Evolutionary conservation across 92 coral and sea anemone genomes (phyloP).

Genomic region (Desmophyllum pertusum): DNA sequence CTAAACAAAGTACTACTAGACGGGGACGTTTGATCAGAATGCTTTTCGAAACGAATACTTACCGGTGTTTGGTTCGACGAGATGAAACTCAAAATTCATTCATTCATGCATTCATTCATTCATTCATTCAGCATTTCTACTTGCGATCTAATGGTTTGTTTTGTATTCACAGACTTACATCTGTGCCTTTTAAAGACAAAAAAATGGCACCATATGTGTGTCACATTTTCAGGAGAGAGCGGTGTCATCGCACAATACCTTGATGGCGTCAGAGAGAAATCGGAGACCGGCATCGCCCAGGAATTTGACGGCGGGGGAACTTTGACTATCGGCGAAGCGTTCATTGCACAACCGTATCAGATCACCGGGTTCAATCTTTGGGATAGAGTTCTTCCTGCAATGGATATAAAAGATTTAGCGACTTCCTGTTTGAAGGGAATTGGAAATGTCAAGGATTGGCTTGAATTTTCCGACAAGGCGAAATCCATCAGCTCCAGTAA

Average conservation of each 20-base stretch:
- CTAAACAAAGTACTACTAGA: too few species aligned
- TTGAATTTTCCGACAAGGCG: slow-evolving; percentile 17
- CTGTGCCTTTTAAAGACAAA: neutral
- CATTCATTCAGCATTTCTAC: too few species aligned
- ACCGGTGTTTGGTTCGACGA: too few species aligned
- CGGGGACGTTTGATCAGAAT: too few species aligned
- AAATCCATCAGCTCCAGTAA: neutral
- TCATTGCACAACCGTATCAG: neutral
- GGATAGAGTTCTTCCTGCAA: slow-evolving; percentile 17
- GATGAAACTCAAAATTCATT: too few species aligned
- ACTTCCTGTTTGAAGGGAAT: slow-evolving; percentile 16
- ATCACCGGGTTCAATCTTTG: slow-evolving; percentile 19
- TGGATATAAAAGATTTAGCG: neutral
- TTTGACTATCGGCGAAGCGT: neutral
- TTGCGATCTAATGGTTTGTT: too few species aligned
- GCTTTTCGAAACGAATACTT: too few species aligned
- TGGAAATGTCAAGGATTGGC: slow-evolving; percentile 24
- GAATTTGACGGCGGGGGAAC: slow-evolving; percentile 21
- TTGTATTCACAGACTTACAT: neutral
- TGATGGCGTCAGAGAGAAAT: neutral
- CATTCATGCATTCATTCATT: too few species aligned
- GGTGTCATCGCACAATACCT: neutral
- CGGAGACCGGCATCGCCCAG: neutral
- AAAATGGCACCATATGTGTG: slow-evolving; percentile 18
- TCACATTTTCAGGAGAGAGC: slow-evolving; percentile 27